phyloP scores from a whole-genome alignment of 2,797 vertebrate genomes.

The Pangasius mekongensis region DNA sequence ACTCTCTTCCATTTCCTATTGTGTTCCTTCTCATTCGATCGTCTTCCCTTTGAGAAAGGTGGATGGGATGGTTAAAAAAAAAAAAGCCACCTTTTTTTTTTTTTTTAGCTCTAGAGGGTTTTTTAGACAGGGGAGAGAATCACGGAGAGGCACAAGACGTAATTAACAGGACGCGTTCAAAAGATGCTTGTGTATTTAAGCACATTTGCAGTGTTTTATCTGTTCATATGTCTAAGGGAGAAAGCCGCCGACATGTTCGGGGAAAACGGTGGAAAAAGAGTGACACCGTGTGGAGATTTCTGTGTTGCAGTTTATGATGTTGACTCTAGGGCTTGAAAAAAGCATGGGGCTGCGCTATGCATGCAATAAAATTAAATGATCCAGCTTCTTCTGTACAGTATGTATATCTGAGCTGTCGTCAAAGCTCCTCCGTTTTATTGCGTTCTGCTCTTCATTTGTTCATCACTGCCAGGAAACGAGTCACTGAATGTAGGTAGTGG shows the following conservation, averaged over 20 bases:
- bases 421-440: background rate
- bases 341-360: background rate
- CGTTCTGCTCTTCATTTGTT: background rate
- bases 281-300: constrained; percentile 69
- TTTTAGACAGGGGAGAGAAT: constrained; percentile 22
- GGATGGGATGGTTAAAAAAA: background rate
- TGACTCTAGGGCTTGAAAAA: constrained; percentile 30
- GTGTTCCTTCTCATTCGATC: constrained; percentile 15
- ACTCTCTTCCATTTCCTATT: background rate
- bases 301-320: constrained; percentile 45
- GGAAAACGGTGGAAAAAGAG: constrained; percentile 64
- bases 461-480: background rate
- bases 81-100: background rate
- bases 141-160: constrained; percentile 29
- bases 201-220: constrained; percentile 54
- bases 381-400: background rate
- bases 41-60: constrained; percentile 25
- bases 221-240: constrained; percentile 56
- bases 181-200: constrained; percentile 60
- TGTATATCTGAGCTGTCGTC: background rate
- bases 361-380: background rate
- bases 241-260: constrained; percentile 13
- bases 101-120: background rate
- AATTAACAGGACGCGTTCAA: constrained; percentile 56
- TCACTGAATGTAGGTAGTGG: background rate